These are phyloP conservation scores for Manis pentadactyla DNA, from an alignment of 2,797 vertebrate species.

Conservation along the genomic window DNA sequence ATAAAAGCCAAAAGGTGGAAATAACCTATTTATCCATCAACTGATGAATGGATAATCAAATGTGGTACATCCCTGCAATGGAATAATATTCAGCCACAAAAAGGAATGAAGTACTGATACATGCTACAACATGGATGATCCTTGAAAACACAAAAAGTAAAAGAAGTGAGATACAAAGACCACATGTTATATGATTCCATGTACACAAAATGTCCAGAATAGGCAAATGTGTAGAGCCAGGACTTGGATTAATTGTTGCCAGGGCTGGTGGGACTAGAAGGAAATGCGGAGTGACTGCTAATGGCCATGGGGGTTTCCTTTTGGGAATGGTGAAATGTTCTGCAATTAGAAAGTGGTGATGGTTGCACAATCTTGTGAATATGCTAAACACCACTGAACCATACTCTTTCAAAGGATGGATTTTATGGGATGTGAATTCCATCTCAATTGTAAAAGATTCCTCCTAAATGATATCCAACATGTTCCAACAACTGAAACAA, in stretches of 20 bases:
- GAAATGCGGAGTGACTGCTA: not conserved
- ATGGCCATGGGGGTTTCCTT: not conserved
- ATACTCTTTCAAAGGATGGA: not conserved
- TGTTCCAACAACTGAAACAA: not conserved
- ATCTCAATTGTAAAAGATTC: not conserved
- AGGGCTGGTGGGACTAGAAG: not conserved
- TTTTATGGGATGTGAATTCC: conserved; percentile 37
- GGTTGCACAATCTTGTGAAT: not conserved
- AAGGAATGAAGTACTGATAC: not conserved
- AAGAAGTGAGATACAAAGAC: conserved; percentile 25
- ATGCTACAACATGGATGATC: not conserved
- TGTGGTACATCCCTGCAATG: not conserved
- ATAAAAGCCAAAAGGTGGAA: not conserved
- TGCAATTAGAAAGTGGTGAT: not conserved
- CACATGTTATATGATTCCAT: not conserved
- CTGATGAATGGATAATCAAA: not conserved
- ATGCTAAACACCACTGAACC: not conserved
- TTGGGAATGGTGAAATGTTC: not conserved
- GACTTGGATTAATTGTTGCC: conserved; percentile 16
- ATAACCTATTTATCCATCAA: not conserved
- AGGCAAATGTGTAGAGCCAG: not conserved
- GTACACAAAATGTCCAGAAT: not conserved
- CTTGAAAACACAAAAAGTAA: conserved; percentile 20
- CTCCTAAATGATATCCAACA: not conserved
- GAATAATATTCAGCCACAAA: not conserved